phyloP scores from a whole-genome alignment of 1,140 invertebrate genomes.

The Hyles vespertilio region DNA sequence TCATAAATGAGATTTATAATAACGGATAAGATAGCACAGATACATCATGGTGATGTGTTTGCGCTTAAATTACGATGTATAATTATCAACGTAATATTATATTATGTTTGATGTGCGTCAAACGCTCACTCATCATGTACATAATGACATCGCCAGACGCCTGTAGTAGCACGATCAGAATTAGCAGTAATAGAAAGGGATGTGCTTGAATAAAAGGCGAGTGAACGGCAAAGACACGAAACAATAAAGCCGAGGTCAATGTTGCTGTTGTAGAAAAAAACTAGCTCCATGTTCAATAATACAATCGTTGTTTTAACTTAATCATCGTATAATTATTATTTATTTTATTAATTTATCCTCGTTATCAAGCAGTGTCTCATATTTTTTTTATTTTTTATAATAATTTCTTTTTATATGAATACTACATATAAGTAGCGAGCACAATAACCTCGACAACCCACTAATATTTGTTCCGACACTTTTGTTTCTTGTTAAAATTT shows the following conservation, averaged over 20 bases:
- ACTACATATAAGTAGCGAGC: conserved; percentile 18
- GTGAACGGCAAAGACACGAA: conserved; percentile 6
- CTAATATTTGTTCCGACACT: conserved; percentile 27
- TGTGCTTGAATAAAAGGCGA: conserved; percentile 8
- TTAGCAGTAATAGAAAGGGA: conserved; percentile 11
- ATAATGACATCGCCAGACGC: no score
- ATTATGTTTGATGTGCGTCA: conserved; percentile 8
- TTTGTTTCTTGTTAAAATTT: conserved; percentile 20
- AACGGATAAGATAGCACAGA: conserved; percentile 3
- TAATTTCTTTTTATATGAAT: conserved; percentile 11
- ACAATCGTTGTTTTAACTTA: conserved; percentile 21
- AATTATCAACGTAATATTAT: conserved; percentile 4
- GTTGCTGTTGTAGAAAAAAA: conserved; percentile 72
- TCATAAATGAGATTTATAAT: conserved; percentile 4
- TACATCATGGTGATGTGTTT: conserved; percentile 14
- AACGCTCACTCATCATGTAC: neutral
- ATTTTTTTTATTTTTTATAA: conserved; percentile 23
- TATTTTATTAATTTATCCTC: conserved; percentile 35
- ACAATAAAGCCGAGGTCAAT: conserved; percentile 24
- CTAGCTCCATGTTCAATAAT: conserved; percentile 54
- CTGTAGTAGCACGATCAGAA: no score
- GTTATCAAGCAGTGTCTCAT: conserved; percentile 48
- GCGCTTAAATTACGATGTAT: conserved; percentile 2
- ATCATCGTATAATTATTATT: conserved; percentile 27
- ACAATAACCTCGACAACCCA: conserved; percentile 28